Evolutionary conservation across 2,113 vertebrate species (phyloP).

Genomic region (Microtus montanus): DNA sequence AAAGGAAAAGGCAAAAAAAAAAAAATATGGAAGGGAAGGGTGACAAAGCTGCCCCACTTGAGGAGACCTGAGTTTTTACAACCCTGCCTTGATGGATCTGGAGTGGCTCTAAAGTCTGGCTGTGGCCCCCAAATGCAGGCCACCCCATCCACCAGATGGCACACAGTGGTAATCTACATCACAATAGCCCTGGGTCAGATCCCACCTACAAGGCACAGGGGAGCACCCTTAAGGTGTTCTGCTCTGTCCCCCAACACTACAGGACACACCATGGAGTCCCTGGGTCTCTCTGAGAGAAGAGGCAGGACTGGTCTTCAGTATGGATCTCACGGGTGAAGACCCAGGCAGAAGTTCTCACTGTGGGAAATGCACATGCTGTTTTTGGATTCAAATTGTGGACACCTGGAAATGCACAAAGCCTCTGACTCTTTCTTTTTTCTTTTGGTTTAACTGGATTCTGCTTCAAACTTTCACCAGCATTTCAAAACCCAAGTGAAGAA

Average conservation of each 20-base stretch:
- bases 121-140: not conserved
- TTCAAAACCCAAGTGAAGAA: constrained; percentile 23
- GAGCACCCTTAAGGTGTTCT: not conserved
- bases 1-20: constrained; percentile 46
- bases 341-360: too few species aligned
- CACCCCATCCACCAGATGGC: fast-evolving
- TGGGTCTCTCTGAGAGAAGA: not conserved
- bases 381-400: constrained; percentile 7
- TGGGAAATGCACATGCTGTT: not conserved
- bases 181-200: not conserved
- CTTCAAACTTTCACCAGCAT: not conserved
- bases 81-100: constrained; percentile 44
- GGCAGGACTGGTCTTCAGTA: fast-evolving
- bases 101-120: constrained; percentile 56
- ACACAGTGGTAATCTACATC: not conserved
- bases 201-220: not conserved
- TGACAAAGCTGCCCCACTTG: constrained; percentile 64
- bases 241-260: not conserved
- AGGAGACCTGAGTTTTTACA: constrained; percentile 65
- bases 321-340: not conserved
- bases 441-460: not conserved
- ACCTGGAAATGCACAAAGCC: constrained; percentile 35
- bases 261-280: not conserved
- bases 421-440: not conserved
- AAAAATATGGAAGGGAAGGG: not conserved